These are phyloP conservation scores for Hyphantria cunea DNA, from an alignment of 1,140 invertebrate genomes.

Conservation along the genomic window DNA sequence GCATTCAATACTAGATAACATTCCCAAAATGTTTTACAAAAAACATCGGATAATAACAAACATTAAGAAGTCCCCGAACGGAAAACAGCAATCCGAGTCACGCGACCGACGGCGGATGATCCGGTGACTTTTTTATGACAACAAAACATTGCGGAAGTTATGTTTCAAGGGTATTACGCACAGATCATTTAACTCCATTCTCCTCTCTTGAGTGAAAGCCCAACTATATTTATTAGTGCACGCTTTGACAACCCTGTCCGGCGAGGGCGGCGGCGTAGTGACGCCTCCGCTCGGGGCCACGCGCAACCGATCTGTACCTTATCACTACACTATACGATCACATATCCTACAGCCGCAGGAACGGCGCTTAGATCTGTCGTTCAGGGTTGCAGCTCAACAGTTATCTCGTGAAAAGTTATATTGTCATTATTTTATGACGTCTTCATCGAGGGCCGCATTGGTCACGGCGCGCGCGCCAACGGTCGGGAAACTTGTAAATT, in stretches of 20 bases:
- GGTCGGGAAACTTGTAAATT: constrained; percentile 47
- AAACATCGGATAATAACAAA: too few relatives aligned
- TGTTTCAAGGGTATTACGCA: constrained; percentile 65
- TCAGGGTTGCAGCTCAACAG: constrained; percentile 50
- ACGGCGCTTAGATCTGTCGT: constrained; percentile 25
- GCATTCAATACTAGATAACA: too few relatives aligned
- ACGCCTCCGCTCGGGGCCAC: constrained; percentile 30
- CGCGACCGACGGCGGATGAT: constrained; percentile 40
- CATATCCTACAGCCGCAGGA: neutral
- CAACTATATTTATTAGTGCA: constrained; percentile 64
- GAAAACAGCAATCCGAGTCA: constrained; percentile 42
- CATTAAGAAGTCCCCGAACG: constrained; percentile 47
- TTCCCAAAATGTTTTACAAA: too few relatives aligned
- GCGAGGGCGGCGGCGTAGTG: constrained; percentile 28
- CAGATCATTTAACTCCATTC: constrained; percentile 69
- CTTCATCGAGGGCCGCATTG: constrained; percentile 59
- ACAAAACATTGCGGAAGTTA: constrained; percentile 72
- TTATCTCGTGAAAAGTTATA: constrained; percentile 59
- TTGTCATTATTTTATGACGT: constrained; percentile 75
- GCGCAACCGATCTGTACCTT: constrained; percentile 9
- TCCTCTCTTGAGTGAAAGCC: constrained; percentile 51
- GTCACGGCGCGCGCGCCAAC: constrained; percentile 53
- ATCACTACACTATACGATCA: neutral
- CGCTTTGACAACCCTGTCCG: constrained; percentile 64
- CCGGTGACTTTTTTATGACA: constrained; percentile 63